phyloP scores from a whole-genome alignment of 2,888 invertebrate genomes.

The Cactoblastis cactorum region DNA sequence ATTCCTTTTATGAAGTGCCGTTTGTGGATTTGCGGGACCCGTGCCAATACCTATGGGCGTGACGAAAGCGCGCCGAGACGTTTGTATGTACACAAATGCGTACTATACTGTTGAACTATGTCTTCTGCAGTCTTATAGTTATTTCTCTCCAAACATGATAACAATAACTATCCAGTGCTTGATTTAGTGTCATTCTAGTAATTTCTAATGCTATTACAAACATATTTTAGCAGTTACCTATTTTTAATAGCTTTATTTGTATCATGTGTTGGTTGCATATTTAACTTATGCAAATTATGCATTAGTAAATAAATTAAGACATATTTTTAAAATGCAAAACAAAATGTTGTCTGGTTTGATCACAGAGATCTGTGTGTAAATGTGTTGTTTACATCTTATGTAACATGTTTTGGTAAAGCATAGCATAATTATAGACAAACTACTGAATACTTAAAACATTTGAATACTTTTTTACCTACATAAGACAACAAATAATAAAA shows the following conservation, averaged over 20 bases:
- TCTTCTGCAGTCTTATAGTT: not conserved
- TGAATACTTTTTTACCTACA: no score
- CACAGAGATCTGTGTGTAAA: no score
- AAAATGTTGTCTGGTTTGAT: no score
- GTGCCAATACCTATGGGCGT: slow-evolving; percentile 72
- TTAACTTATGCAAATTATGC: not conserved
- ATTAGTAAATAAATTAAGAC: no score
- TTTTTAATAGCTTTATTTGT: not conserved
- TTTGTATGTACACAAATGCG: slow-evolving; percentile 64
- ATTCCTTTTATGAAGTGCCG: slow-evolving; percentile 75
- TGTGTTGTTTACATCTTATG: not conserved
- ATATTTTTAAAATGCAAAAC: no score
- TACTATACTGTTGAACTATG: not conserved
- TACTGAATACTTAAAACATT: not conserved
- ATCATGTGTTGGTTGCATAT: no score
- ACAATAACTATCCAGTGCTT: not conserved
- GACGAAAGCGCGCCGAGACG: slow-evolving; percentile 58
- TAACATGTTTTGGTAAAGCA: not conserved
- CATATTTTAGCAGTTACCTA: not conserved
- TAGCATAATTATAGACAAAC: not conserved
- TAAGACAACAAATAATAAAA: no score
- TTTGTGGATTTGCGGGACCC: slow-evolving; percentile 72
- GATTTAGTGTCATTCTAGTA: not conserved
- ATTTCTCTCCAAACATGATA: not conserved
- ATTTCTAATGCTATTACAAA: not conserved